A percentile compares a stretch with the other conserved stretches of the same genome.
Evolutionary conservation across 2,113 vertebrate genomes (phyloP).

Genomic region (Heterochromis multidens): DNA sequence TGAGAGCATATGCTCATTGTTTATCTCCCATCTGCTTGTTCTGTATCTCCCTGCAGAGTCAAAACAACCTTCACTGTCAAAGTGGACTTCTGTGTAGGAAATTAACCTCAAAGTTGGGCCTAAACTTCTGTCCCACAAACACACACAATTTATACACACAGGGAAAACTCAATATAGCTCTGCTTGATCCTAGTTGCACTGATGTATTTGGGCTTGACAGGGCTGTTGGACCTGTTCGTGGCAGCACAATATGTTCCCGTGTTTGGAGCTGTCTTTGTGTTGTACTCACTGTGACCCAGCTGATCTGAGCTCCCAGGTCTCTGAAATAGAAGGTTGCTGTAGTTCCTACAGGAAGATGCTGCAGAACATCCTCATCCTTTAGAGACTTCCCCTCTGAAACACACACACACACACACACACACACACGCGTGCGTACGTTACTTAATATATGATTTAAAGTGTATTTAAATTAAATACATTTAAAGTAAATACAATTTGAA

Average conservation of each 20-base stretch:
- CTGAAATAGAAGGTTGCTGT: constrained; percentile 95
- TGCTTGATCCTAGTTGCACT: background rate
- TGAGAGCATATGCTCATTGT: no score
- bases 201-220: background rate
- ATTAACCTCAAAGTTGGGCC: background rate
- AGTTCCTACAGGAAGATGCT: constrained; percentile 93
- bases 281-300: constrained; percentile 91
- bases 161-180: constrained; percentile 18
- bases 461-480: background rate
- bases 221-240: background rate
- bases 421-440: no score
- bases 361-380: constrained; percentile 91
- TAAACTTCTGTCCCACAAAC: background rate
- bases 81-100: background rate
- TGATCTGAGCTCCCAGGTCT: constrained; percentile 93
- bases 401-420: background rate
- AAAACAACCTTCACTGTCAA: background rate
- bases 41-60: background rate
- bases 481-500: background rate
- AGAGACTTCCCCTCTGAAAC: constrained; percentile 88
- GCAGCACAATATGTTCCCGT: background rate
- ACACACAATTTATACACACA: background rate
- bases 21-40: background rate
- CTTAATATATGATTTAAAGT: background rate
- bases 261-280: background rate